These are phyloP conservation scores for Phodopus roborovskii DNA, from an alignment of 2,113 vertebrate species.

Conservation along the genomic window DNA sequence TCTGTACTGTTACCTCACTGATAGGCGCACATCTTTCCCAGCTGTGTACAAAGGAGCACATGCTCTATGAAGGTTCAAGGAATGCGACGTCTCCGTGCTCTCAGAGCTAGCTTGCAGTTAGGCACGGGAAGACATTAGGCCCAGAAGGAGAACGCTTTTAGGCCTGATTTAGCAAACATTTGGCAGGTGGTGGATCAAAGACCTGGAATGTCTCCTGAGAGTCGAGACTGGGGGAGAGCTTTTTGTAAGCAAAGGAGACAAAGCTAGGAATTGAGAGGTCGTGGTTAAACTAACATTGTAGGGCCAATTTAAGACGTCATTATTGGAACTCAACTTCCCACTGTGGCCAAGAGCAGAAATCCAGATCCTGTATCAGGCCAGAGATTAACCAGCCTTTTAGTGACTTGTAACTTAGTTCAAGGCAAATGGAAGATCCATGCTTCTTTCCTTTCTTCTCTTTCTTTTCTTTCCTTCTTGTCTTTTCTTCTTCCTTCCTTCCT, in stretches of 20 bases:
- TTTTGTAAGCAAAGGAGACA: background rate
- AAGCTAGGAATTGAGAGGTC: background rate
- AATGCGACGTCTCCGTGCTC: conserved; percentile 73
- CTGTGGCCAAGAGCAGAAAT: background rate
- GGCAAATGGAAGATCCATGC: background rate
- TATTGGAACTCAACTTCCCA: background rate
- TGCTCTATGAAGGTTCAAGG: conserved; percentile 68
- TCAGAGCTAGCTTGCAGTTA: conserved; percentile 62
- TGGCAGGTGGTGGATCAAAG: background rate
- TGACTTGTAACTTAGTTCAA: background rate
- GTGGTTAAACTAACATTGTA: background rate
- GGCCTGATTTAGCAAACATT: background rate
- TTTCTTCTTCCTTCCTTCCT: accelerated
- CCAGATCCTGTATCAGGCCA: background rate
- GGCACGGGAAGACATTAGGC: conserved; percentile 61
- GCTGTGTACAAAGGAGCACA: conserved; percentile 74
- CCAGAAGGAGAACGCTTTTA: background rate
- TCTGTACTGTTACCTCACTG: conserved; percentile 84
- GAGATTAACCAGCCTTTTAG: background rate
- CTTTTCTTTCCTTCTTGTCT: background rate
- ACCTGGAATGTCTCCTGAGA: background rate
- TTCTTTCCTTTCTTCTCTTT: background rate
- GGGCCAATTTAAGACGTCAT: background rate
- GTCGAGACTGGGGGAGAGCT: background rate
- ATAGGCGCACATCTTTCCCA: conserved; percentile 84